Conservation (phyloP, 1,140 invertebrate genomes). For the Ganaspis sp. region DNA sequence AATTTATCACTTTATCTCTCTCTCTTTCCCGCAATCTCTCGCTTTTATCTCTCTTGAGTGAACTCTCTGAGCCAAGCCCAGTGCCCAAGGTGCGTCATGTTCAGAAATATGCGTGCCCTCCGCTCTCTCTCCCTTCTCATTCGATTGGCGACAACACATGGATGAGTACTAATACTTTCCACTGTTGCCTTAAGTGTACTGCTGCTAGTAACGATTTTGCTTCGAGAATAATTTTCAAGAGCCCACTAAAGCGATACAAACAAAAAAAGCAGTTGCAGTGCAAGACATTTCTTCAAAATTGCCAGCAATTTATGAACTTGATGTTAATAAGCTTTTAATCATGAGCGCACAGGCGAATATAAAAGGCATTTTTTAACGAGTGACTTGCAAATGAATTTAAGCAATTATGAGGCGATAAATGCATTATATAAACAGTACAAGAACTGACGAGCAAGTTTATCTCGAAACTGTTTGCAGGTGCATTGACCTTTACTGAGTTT, state of each 20-base stretch:
- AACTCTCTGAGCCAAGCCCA: constrained; percentile 34
- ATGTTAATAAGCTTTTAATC: not conserved
- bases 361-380: not conserved
- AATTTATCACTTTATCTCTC: constrained; percentile 5
- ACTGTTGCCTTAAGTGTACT: not conserved
- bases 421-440: not conserved
- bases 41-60: constrained; percentile 26
- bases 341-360: not conserved
- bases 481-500: not conserved
- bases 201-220: not conserved
- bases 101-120: constrained; percentile 61
- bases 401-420: constrained; percentile 5
- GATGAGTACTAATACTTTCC: constrained; percentile 19
- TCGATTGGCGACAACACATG: constrained; percentile 1
- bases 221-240: not conserved
- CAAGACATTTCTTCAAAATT: too few relatives aligned
- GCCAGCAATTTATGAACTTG: too few relatives aligned
- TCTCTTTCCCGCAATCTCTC: constrained; percentile 18
- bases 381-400: not conserved
- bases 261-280: too few relatives aligned
- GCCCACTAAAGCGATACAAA: too few relatives aligned
- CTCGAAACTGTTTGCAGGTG: constrained; percentile 8
- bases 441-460: not conserved
- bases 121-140: constrained; percentile 32
- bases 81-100: constrained; percentile 51